A percentile compares a stretch with the other conserved stretches of the same genome.
Evolutionary conservation across 2,888 invertebrate genomes (phyloP).

Genomic region (Campopleginae sp.): DNA sequence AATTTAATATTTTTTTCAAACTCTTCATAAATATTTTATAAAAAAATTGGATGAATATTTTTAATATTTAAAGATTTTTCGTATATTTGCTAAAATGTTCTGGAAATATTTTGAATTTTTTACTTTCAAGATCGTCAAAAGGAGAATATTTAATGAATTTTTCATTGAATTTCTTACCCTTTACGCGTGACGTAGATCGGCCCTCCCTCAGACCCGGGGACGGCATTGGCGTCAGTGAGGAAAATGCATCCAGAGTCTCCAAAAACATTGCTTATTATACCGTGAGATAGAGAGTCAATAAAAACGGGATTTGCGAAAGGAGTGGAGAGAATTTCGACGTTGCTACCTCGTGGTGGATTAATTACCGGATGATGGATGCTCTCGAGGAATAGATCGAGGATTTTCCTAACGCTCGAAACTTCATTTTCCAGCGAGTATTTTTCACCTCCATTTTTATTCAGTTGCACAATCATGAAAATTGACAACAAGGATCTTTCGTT

Average conservation of each 20-base stretch:
- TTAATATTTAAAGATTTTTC: background rate
- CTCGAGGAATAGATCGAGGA: constrained; percentile 68
- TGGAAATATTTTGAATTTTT: constrained; percentile 2
- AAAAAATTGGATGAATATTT: background rate
- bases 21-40: too few species aligned
- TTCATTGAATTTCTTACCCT: constrained; percentile 68
- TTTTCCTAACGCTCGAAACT: constrained; percentile 56
- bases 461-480: constrained; percentile 85
- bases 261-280: constrained; percentile 86
- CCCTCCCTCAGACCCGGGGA: constrained; percentile 87
- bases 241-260: constrained; percentile 85
- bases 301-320: constrained; percentile 86
- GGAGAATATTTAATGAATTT: too few species aligned
- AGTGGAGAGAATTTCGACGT: constrained; percentile 79
- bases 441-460: constrained; percentile 43
- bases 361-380: background rate
- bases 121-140: background rate
- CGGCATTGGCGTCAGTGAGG: constrained; percentile 87
- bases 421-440: constrained; percentile 12
- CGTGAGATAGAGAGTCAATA: constrained; percentile 86
- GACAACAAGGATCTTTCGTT: constrained; percentile 85
- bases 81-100: constrained; percentile 6
- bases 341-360: constrained; percentile 72
- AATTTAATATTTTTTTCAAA: too few species aligned
- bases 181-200: constrained; percentile 84